Conservation (phyloP, 2,888 invertebrate genomes). For the Panorpa germanica region DNA sequence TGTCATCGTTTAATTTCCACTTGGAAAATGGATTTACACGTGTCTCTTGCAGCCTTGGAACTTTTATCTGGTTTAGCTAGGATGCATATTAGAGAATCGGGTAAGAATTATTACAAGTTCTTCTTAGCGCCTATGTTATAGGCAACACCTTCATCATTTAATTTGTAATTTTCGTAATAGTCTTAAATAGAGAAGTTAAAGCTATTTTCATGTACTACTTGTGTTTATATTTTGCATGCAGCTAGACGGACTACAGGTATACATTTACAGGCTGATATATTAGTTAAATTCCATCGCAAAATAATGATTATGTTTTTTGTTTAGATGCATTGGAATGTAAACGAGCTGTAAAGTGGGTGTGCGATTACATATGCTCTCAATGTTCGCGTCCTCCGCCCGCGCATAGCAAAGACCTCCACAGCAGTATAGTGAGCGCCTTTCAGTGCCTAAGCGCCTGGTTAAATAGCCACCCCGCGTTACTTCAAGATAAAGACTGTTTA, state of each 20-base stretch:
- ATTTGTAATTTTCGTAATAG: no score
- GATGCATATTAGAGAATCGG: constrained; percentile 74
- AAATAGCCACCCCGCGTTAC: constrained; percentile 70
- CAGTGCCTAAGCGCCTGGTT: constrained; percentile 85
- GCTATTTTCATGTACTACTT: no score
- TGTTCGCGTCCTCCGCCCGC: constrained; percentile 87
- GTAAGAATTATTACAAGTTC: constrained; percentile 28
- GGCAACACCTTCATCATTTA: constrained; percentile 2
- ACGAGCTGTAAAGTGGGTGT: constrained; percentile 91
- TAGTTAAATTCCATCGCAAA: constrained; percentile 2
- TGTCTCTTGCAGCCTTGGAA: constrained; percentile 85
- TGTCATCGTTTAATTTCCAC: constrained; percentile 89
- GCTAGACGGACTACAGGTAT: constrained; percentile 33
- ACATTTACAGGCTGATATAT: constrained; percentile 8
- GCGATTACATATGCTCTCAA: constrained; percentile 92
- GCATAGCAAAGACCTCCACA: constrained; percentile 87
- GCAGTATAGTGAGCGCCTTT: constrained; percentile 85
- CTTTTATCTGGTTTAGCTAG: constrained; percentile 78
- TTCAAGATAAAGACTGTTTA: constrained; percentile 82
- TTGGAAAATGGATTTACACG: constrained; percentile 90
- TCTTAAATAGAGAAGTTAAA: no score
- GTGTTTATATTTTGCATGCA: constrained; percentile 21
- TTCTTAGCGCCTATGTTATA: no score
- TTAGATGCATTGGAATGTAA: constrained; percentile 77
- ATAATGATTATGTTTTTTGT: constrained; percentile 1